Evolutionary conservation across 37 sponge, comb jelly and placozoan genomes (phyloP).

Genomic region (Ianthella basta): DNA sequence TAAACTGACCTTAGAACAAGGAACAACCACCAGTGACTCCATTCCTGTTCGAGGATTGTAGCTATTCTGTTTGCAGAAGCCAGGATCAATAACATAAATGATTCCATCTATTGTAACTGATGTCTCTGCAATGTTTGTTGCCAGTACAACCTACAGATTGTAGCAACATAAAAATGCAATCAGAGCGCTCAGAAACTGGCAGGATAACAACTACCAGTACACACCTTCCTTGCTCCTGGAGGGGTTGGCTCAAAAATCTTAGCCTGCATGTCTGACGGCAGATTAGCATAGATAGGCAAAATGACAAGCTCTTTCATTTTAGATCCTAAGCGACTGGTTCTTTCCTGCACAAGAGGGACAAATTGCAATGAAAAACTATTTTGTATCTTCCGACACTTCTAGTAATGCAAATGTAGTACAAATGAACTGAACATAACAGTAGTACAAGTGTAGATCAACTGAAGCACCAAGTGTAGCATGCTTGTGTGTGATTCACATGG

Average conservation of each 20-base stretch:
- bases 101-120: conserved; percentile 98
- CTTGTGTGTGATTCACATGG: too few relatives aligned
- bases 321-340: conserved; percentile 82
- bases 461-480: too few relatives aligned
- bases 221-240: conserved; percentile 96
- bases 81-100: conserved; percentile 98
- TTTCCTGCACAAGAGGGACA: conserved; percentile 82
- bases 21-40: conserved; percentile 92
- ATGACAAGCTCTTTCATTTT: conserved; percentile 93
- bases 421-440: too few relatives aligned
- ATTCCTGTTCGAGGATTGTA: conserved; percentile 95
- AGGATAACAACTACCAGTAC: background rate
- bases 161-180: background rate
- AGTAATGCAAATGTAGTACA: too few relatives aligned
- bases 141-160: conserved; percentile 82
- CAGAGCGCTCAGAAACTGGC: background rate
- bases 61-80: conserved; percentile 96
- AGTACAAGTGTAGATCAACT: too few relatives aligned
- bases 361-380: too few relatives aligned
- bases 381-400: too few relatives aligned
- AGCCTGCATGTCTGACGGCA: conserved; percentile 99
- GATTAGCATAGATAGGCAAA: conserved; percentile 96
- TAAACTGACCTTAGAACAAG: conserved; percentile 76
- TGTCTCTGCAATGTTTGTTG: conserved; percentile 99
- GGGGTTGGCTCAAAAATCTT: conserved; percentile 99